Percentiles rank a stretch among this genome's conserved stretches.
Evolutionary conservation across 2,888 invertebrate genomes (phyloP).

Genomic region (Apotomis turbidana): DNA sequence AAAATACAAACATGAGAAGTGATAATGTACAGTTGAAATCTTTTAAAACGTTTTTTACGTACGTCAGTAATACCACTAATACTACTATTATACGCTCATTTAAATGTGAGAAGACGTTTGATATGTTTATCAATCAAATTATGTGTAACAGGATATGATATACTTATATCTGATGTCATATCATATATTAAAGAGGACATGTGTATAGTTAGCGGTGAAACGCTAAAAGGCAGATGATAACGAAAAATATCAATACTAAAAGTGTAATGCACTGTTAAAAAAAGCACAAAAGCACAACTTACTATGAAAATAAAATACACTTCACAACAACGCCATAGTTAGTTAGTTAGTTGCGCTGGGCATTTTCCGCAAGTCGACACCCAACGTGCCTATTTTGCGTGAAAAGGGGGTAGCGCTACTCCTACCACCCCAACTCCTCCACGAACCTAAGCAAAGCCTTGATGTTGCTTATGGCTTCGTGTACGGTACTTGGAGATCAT

Average conservation of each 20-base stretch:
- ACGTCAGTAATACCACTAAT: conserved; percentile 34
- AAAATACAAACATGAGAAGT: conserved; percentile 32
- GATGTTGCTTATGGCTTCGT: no score
- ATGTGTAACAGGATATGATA: conserved; percentile 33
- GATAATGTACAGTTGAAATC: conserved; percentile 40
- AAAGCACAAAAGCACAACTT: background rate
- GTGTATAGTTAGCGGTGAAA: conserved; percentile 14
- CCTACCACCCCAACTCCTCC: no score
- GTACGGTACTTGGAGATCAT: no score
- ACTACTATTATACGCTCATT: conserved; percentile 27
- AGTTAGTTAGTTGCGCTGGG: no score
- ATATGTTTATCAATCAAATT: conserved; percentile 38
- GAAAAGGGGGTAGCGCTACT: no score
- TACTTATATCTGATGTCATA: conserved; percentile 19
- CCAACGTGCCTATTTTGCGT: no score
- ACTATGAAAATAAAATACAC: no score
- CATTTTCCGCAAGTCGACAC: no score
- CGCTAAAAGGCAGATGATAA: conserved; percentile 23
- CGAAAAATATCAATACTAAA: conserved; percentile 4
- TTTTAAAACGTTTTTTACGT: conserved; percentile 35
- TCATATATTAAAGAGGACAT: conserved; percentile 9
- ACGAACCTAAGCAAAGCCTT: no score
- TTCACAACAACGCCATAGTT: no score
- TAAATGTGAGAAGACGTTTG: conserved; percentile 30
- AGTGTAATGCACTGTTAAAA: conserved; percentile 6